Conservation (phyloP, 2,797 vertebrate genomes). For the Micropoecilia bifurca region DNA sequence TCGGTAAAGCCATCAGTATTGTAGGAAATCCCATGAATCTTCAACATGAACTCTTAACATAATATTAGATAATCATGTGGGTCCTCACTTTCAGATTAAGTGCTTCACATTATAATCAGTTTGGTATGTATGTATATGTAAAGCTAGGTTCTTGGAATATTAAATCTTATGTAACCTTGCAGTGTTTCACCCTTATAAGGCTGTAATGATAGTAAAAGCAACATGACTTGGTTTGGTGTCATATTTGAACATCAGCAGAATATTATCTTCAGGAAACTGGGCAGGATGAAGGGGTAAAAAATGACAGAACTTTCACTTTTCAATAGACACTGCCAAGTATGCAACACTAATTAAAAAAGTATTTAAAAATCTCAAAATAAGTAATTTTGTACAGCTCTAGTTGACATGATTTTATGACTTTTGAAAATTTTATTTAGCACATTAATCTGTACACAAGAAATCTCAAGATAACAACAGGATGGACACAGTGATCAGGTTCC, state of each 20-base stretch:
- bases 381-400: not conserved
- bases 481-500: constrained; percentile 17
- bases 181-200: not conserved
- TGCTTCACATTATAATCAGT: not conserved
- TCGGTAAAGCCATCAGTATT: not conserved
- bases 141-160: not conserved
- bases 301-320: not conserved
- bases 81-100: not conserved
- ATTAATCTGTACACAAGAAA: constrained; percentile 41
- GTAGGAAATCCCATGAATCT: not conserved
- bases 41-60: not conserved
- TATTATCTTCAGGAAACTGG: not conserved
- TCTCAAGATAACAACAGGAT: constrained; percentile 26
- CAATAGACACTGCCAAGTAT: not conserved
- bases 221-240: not conserved
- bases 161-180: not conserved
- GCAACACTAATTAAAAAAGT: not conserved
- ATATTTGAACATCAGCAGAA: not conserved
- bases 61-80: not conserved
- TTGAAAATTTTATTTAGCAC: constrained; percentile 54
- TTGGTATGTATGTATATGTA: not conserved
- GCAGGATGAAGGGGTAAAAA: no score
- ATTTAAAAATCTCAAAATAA: not conserved
- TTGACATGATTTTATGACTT: constrained; percentile 24
- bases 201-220: not conserved